Percentiles rank a stretch among this genome's conserved stretches.
Conservation (phyloP, 2,113 vertebrate species). For the Aleadryas rufinucha region DNA sequence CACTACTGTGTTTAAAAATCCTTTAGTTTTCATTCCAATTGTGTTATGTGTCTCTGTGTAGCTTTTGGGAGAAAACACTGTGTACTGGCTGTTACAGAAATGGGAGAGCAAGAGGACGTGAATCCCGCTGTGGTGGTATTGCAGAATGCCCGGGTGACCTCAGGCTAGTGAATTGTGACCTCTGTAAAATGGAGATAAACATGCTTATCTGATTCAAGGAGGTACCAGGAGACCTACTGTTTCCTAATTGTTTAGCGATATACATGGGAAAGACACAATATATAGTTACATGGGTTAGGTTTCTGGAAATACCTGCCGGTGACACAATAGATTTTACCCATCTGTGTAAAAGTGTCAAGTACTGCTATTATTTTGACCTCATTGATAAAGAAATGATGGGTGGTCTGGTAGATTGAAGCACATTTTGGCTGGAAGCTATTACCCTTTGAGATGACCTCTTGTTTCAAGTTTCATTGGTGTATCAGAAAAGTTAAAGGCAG, state of each 20-base stretch:
- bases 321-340: conserved; percentile 49
- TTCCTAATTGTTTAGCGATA: conserved; percentile 43
- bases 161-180: neutral
- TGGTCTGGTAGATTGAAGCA: conserved; percentile 33
- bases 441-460: conserved; percentile 29
- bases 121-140: rapidly evolving
- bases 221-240: conserved; percentile 5
- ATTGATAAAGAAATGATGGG: conserved; percentile 60
- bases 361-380: conserved; percentile 48
- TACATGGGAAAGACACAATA: neutral
- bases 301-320: conserved; percentile 35
- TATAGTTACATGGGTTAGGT: conserved; percentile 8
- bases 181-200: conserved; percentile 37
- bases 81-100: neutral
- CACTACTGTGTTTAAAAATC: neutral
- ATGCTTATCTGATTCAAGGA: conserved; percentile 23
- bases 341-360: conserved; percentile 44
- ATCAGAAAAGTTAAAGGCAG: conserved; percentile 33
- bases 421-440: conserved; percentile 61
- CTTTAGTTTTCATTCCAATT: neutral
- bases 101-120: neutral
- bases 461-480: conserved; percentile 53
- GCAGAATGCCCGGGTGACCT: neutral
- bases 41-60: neutral
- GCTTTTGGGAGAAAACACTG: neutral